These are phyloP conservation scores for Antheraea mylitta DNA, from an alignment of 1,140 invertebrate genomes.

Conservation along the genomic window DNA sequence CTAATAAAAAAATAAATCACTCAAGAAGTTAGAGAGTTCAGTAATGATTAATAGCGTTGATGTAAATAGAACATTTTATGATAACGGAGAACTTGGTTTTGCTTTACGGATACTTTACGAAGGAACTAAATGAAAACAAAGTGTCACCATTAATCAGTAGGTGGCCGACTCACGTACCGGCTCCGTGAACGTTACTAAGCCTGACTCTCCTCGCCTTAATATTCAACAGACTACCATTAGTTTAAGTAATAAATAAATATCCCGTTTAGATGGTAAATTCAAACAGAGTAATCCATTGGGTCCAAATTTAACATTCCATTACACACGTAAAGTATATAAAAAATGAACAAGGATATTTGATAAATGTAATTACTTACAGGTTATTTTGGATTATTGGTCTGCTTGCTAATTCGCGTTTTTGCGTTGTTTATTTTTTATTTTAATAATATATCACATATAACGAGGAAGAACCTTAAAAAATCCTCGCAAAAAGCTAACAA, in stretches of 20 bases:
- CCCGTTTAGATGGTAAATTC: neutral
- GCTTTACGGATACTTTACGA: slow-evolving; percentile 11
- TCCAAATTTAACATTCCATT: neutral
- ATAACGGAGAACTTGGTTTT: neutral
- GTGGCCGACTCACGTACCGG: slow-evolving; percentile 28
- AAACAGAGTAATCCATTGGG: neutral
- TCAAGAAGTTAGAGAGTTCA: neutral
- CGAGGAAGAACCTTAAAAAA: no score
- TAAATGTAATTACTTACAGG: no score
- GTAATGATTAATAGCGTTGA: neutral
- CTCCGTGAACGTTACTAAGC: slow-evolving; percentile 17
- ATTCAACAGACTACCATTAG: slow-evolving; percentile 21
- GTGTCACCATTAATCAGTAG: slow-evolving; percentile 38
- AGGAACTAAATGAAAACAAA: slow-evolving; percentile 42
- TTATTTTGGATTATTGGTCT: no score
- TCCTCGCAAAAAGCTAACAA: no score
- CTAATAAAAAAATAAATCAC: no score
- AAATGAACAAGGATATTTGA: no score
- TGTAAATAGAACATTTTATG: neutral
- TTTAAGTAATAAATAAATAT: slow-evolving; percentile 8
- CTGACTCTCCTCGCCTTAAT: slow-evolving; percentile 18
- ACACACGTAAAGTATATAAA: no score
- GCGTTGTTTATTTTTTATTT: no score
- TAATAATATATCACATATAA: no score
- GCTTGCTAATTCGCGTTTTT: no score